Conservation (phyloP, 1,140 invertebrate genomes). For the Lanistes nyassanus region DNA sequence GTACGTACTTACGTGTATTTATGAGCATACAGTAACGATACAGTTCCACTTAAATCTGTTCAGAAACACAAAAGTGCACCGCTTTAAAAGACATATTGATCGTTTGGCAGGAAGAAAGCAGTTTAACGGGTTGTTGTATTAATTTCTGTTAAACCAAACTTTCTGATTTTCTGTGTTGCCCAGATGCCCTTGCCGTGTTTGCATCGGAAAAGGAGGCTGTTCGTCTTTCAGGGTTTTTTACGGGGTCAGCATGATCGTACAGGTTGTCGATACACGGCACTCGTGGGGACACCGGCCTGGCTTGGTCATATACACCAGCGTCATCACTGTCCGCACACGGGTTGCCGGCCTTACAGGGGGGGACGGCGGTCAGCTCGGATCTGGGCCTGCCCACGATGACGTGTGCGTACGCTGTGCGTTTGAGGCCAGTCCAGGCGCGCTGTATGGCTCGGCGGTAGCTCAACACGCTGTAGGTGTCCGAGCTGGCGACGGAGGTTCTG, state of each 20-base stretch:
- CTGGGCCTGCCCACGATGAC: constrained; percentile 5
- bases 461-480: constrained; percentile 17
- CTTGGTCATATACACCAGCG: neutral
- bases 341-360: neutral
- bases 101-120: too few species aligned
- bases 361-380: neutral
- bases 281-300: neutral
- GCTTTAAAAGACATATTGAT: too few species aligned
- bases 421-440: constrained; percentile 8
- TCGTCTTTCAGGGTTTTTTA: neutral
- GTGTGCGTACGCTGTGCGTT: constrained; percentile 18
- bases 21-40: too few species aligned
- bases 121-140: too few species aligned
- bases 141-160: too few species aligned
- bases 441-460: constrained; percentile 11
- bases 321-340: neutral
- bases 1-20: too few species aligned
- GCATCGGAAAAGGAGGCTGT: neutral
- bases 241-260: constrained; percentile 15
- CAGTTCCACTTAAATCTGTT: too few species aligned
- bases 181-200: too few species aligned
- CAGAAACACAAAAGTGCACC: too few species aligned
- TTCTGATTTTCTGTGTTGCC: too few species aligned
- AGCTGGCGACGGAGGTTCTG: constrained; percentile 8
- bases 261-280: constrained; percentile 19